A percentile compares a stretch with the other conserved stretches of the same genome.
Conservation (phyloP, 2,797 vertebrate genomes). For the Halcyon smyrnensis region DNA sequence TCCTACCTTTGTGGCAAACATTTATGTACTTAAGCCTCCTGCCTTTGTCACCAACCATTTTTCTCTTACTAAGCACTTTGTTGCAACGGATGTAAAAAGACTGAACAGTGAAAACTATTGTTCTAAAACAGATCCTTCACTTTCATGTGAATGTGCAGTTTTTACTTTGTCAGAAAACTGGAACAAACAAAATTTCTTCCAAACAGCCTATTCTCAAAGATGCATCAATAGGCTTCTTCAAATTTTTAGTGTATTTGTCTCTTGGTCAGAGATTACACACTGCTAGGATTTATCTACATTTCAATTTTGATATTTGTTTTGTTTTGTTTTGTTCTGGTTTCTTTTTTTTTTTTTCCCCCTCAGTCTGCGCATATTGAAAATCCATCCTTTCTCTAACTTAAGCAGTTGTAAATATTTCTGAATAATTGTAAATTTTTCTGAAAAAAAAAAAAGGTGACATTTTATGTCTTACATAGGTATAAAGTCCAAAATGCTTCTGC, state of each 20-base stretch:
- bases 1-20: neutral
- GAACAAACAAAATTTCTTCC: neutral
- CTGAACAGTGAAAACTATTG: neutral
- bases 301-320: neutral
- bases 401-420: neutral
- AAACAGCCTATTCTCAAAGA: neutral
- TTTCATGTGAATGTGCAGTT: neutral
- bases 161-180: neutral
- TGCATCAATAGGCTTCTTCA: neutral
- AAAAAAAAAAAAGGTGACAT: neutral
- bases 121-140: neutral
- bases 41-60: neutral
- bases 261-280: neutral
- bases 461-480: neutral
- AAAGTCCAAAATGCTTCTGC: neutral
- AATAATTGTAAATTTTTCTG: too few relatives aligned
- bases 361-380: neutral
- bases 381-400: neutral
- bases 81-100: neutral
- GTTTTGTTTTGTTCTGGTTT: neutral
- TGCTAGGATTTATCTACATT: neutral
- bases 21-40: neutral
- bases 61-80: neutral
- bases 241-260: neutral
- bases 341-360: neutral